Base-by-base conservation (phyloP, 2,797 vertebrate species). In the Sebastes goodei region DNA sequence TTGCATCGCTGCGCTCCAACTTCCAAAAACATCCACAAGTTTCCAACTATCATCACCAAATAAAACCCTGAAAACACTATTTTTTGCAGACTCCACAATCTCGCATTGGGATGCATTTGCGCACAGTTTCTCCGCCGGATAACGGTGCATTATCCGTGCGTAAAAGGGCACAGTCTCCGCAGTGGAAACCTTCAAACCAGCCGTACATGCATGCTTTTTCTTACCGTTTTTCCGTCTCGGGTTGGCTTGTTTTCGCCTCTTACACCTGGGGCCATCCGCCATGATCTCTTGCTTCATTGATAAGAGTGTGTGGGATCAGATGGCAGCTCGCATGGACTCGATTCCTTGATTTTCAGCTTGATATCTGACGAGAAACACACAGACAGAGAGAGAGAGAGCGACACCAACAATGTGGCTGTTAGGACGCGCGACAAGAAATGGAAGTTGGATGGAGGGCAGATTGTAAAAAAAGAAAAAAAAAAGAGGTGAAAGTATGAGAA, bases 221-320 rank as follows among this genome's bases (percentile, higher is more conserved):
- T 98, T 98, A 99, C 98, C 98, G 98, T 99, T 97, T 96, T 99
- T 99, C 96, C 98, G 97, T 88, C 98, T 95, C 91, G 98, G 98
- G 96, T 98, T 99, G 97, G 98, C 97, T 97, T 99, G 98, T 96
- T 99, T 99, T 97, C 98, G 96, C 96, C 98, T 96, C 97, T 98
- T 98, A 97, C 97, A 99, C 97, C 97, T 97, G 97, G 97, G 97
- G 97, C 97, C 97, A 97, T 98, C 98, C 97, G 98, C 97, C 98
- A 98, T 98, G 96, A 98, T 98, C 96, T 97, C 96, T 96, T 98
- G 97, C 97, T 96, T 98, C 98, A 99, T 99, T 97, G 97, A 97
- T 97, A 97, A 97, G 96, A 94, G 96, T 96, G 89, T 87, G 92
- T 87, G 88, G 96, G 97, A 97, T 99, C 97, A 98, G 97, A 98